These are phyloP conservation scores for Aphrocallistes beatrix DNA, from an alignment of 37 sponge, comb jelly and placozoan species.

Conservation along the genomic window DNA sequence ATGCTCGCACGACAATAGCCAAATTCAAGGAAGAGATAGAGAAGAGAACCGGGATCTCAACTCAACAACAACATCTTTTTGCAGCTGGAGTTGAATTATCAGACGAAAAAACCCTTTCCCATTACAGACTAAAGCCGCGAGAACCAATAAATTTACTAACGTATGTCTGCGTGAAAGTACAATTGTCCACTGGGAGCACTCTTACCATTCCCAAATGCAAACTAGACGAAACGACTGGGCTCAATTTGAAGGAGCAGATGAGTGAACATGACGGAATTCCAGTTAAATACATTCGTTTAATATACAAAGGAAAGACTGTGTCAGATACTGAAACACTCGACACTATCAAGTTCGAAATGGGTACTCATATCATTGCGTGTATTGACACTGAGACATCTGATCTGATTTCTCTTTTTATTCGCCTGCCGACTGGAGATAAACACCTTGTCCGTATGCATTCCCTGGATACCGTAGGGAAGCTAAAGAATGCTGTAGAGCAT, in stretches of 20 bases:
- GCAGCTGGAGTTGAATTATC: neutral
- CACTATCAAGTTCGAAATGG: neutral
- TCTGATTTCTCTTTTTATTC: neutral
- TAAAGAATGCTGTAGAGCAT: neutral
- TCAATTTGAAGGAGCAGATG: neutral
- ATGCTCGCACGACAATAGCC: neutral
- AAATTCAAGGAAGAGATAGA: neutral
- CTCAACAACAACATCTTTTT: neutral
- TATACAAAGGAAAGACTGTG: neutral
- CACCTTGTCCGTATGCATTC: neutral
- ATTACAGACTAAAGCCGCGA: neutral
- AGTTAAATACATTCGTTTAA: neutral
- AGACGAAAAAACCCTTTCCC: neutral
- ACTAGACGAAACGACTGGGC: neutral
- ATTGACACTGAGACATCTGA: neutral
- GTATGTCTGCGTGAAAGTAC: neutral
- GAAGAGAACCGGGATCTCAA: neutral
- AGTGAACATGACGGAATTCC: neutral
- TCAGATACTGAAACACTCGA: neutral
- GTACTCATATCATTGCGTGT: neutral
- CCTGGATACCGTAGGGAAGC: constrained; percentile 4
- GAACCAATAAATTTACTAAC: neutral
- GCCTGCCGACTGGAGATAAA: neutral
- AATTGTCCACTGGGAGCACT: neutral
- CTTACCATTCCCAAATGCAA: neutral